These are phyloP conservation scores for Crotalus viridis DNA, from an alignment of 2,113 vertebrate species.

Conservation along the genomic window DNA sequence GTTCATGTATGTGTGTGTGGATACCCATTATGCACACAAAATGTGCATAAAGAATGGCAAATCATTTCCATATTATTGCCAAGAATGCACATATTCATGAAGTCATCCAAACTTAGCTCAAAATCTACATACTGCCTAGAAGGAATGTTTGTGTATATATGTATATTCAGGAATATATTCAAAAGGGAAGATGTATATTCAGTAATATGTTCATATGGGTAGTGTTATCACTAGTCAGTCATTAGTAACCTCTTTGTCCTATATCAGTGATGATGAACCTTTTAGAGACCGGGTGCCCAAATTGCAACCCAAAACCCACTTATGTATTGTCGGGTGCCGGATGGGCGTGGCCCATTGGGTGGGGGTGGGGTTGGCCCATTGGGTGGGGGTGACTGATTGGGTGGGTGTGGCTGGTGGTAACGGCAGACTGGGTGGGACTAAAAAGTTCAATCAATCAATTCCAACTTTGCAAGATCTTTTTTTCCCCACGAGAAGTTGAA, in stretches of 20 bases:
- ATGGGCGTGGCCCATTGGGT: too few species aligned
- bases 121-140: background rate
- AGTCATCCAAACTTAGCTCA: background rate
- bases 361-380: too few species aligned
- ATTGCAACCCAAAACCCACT: too few species aligned
- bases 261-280: background rate
- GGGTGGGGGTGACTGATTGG: too few species aligned
- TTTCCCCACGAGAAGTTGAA: too few species aligned
- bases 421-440: too few species aligned
- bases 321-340: too few species aligned
- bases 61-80: background rate
- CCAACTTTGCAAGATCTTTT: too few species aligned
- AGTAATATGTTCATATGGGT: constrained; percentile 44
- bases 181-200: constrained; percentile 21
- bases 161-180: background rate
- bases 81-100: background rate
- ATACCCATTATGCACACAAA: background rate
- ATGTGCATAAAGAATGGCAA: background rate
- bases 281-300: too few species aligned
- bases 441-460: too few species aligned
- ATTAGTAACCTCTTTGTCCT: constrained; percentile 40
- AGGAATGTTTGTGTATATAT: background rate
- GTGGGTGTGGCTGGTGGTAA: too few species aligned
- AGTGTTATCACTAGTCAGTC: constrained; percentile 32
- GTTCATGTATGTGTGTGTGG: constrained; percentile 26